Evolutionary conservation across 1,140 invertebrate species (phyloP), one percentile per base, ranked within the genome.

Genomic region (Pteromalus puparum): DNA sequence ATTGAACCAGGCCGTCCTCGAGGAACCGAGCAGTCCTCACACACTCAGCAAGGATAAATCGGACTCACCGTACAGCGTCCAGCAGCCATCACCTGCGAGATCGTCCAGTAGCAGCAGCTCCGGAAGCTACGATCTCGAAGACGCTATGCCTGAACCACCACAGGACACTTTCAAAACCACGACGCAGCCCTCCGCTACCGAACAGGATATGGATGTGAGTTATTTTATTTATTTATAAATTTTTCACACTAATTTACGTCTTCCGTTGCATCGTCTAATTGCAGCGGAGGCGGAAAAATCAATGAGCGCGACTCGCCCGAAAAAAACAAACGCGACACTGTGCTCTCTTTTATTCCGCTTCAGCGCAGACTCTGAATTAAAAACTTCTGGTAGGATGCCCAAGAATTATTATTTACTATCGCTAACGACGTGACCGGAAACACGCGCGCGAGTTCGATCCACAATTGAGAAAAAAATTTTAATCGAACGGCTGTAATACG

Each of bases 31-130:
- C 42, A 93, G 91, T 86, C 90, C 92, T 6, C 88, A 89, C 38
- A 87, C 91, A 34, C 91, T 92, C 53, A n/a, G n/a, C n/a, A 87
- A 91, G 81, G 90, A 93, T 78, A 91, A 93, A 86, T 85, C 88
- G 53, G 90, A 91, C 74, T 74, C 87, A 68, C 24, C 88, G 10
- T 89, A 90, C 68, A 88, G 80, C 78, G 48, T 90, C 15, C 89
- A 91, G 67, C 90, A 87, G 61, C 88, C 89, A 5, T 92, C 91
- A 15, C 89, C 92, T 24, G 81, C 89, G 5, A 90, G 90, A 84
- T 93, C 92, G 24, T 90, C 91, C 7, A 92, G 87, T 38, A 94
- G 94, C 85, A 94, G 94, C 81, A 94, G 94, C 85, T 94, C 93
- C 13, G 94, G 94, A n/a, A 94, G 94, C 85, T 93, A 93, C 82